phyloP scores from a whole-genome alignment of 2,797 vertebrate genomes.

The Eulemur coronatus region DNA sequence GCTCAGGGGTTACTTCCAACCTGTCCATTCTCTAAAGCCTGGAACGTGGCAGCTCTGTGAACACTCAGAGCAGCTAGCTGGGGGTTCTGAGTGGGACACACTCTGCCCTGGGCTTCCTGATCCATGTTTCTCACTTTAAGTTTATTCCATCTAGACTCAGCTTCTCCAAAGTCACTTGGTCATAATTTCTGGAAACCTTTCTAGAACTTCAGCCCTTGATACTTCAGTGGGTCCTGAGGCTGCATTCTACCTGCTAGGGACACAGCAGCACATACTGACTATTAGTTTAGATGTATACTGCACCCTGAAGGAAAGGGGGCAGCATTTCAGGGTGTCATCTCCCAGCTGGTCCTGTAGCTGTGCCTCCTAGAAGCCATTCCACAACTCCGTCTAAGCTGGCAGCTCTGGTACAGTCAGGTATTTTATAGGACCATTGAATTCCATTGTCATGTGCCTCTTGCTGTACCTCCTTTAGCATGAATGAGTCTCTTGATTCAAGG shows the following conservation, averaged over 20 bases:
- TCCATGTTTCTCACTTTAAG: not conserved
- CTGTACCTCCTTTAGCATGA: not conserved
- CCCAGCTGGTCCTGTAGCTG: not conserved
- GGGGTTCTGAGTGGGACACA: not conserved
- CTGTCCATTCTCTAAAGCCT: not conserved
- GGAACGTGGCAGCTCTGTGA: not conserved
- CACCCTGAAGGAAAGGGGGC: not conserved
- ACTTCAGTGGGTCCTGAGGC: not conserved
- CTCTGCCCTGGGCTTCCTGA: not conserved
- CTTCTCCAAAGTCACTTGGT: not conserved
- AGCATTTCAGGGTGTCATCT: not conserved
- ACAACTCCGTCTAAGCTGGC: not conserved
- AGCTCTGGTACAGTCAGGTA: not conserved
- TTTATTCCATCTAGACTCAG: not conserved
- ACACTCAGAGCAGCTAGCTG: too few species aligned
- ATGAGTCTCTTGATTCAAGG: not conserved
- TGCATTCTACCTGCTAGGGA: accelerated
- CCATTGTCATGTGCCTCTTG: not conserved
- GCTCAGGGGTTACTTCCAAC: not conserved
- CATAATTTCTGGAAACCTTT: not conserved
- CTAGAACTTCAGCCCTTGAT: not conserved
- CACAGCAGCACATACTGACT: not conserved
- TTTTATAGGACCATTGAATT: not conserved
- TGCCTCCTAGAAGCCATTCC: not conserved
- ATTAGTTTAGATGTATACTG: not conserved